Base-by-base conservation (phyloP, 2,888 invertebrate species). In the Trachelus iudaicus region DNA sequence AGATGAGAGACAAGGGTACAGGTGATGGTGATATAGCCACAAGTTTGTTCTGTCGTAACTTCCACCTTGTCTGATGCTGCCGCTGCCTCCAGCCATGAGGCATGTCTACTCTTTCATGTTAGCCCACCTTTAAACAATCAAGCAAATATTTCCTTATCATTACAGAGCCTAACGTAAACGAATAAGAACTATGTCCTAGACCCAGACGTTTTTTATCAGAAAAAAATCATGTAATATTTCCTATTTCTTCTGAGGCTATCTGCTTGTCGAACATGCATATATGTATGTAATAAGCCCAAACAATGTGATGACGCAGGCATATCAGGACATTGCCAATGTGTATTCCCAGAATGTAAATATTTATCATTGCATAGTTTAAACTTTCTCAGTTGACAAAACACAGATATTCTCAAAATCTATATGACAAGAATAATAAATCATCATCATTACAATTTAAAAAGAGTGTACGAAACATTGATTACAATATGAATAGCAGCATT, bases 31-130 rank as follows among this genome's bases (percentile, higher is more conserved):
- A 82, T 83, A 83, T 74, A 84, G 85, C 86, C 85, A 87, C 80
- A 84, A 82, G 80, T 81, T 84, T 79, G 83, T 86, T 87, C 85
- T 89, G 85, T 88, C 87, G 85, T 89, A 87, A 87, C 87, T 89
- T 89, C 86, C 89, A 88, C 88, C 87, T 88, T 86, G 87, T 84
- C 85, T 87, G 84, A 81, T 82, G 81, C 80, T 88, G 85, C 83
- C 81, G 79, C 83, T 87, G 86, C 89, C 89, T 89, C 89, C 88
- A 90, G 91, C 91, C 91, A 90, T 91, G 88, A 88, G 89, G 87
- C 90, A 90, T 89, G 82, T 88, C 87, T 90, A 90, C 87, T 87
- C 76, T 87, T 87, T 87, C 88, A 88, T 89, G 82, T 85, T 87
- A 81, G 85, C 84, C 83, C 85, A 89, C 86, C 89, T 90, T 86